Percentiles rank a stretch among this genome's conserved stretches.
Evolutionary conservation across 2,113 vertebrate species (phyloP).

Genomic region (Terrapene triunguis): DNA sequence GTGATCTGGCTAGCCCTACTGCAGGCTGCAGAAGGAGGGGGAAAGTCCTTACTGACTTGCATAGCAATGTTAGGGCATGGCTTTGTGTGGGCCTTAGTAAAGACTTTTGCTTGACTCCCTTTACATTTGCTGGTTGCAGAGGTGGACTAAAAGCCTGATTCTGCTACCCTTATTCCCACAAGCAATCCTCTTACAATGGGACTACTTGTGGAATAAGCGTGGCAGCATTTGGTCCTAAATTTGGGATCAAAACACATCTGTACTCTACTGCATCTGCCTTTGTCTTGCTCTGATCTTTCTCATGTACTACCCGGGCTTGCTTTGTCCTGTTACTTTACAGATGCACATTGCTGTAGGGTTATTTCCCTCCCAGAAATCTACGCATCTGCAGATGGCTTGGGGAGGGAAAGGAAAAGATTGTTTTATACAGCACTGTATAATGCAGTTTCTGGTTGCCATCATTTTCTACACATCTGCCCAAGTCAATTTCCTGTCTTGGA

Average conservation of each 20-base stretch:
- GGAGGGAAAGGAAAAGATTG: slow-evolving; percentile 1
- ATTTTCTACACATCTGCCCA: slow-evolving; percentile 78
- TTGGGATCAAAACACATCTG: not conserved
- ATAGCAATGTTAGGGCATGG: accelerated
- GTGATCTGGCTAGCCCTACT: not conserved
- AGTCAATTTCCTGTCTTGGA: slow-evolving; percentile 80
- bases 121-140: not conserved
- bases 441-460: slow-evolving; percentile 64
- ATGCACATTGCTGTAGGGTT: not conserved
- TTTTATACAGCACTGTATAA: slow-evolving; percentile 32
- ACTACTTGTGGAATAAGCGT: not conserved
- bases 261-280: not conserved
- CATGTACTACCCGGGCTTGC: not conserved
- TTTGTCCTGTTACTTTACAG: not conserved
- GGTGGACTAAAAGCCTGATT: not conserved
- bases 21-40: accelerated
- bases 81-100: not conserved
- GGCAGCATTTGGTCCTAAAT: not conserved
- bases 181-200: not conserved
- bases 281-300: not conserved
- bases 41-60: accelerated
- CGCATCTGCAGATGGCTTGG: slow-evolving; percentile 21
- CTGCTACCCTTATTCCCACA: not conserved
- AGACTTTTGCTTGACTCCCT: not conserved
- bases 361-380: not conserved